Conservation (phyloP, 2,888 invertebrate species). For the Harpalus rufipes region DNA sequence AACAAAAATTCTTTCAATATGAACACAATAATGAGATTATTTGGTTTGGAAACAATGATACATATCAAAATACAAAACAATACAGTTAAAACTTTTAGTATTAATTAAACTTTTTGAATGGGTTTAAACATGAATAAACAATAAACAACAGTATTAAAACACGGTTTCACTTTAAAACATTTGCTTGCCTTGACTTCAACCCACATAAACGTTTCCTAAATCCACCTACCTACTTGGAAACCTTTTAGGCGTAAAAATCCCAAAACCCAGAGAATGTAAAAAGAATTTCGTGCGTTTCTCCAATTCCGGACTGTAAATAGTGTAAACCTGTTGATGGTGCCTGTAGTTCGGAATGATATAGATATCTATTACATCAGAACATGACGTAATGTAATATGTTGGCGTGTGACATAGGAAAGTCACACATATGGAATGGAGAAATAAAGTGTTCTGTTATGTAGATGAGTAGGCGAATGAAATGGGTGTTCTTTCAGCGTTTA, state of each 20-base stretch:
- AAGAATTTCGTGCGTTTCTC: not conserved
- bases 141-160: not conserved
- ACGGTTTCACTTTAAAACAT: not conserved
- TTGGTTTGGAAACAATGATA: not conserved
- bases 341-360: not conserved
- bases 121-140: not conserved
- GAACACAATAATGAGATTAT: no score
- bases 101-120: not conserved
- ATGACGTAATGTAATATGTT: constrained; percentile 29
- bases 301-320: not conserved
- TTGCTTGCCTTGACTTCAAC: not conserved
- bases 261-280: not conserved
- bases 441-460: not conserved
- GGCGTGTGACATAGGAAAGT: not conserved
- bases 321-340: constrained; percentile 13
- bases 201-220: not conserved
- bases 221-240: not conserved
- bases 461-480: not conserved
- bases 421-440: not conserved
- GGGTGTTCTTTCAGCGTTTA: not conserved
- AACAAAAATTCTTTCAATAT: no score
- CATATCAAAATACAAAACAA: not conserved
- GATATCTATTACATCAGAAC: constrained; percentile 37
- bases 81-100: not conserved
- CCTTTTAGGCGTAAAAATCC: no score